Evolutionary conservation across 2,888 invertebrate species (phyloP), one percentile per base, ranked within the genome.

Genomic region (Drosophila vallismaia): DNA sequence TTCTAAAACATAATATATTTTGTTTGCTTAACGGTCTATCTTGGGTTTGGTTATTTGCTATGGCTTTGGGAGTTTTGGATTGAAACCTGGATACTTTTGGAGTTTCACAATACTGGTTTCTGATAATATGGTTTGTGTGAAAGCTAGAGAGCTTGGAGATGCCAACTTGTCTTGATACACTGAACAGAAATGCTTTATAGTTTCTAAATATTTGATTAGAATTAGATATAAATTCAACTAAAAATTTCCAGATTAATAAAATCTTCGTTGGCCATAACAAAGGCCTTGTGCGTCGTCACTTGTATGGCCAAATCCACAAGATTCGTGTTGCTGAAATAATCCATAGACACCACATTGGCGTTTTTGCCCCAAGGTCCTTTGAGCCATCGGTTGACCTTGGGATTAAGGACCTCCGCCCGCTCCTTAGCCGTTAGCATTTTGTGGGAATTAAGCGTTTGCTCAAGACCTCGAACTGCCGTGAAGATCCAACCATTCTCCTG

Each of bases 311-410:
- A 90, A 84, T 95, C 95, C 46, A 96, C 92, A 31, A 96, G 92
- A 88, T 95, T 95, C 46, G 94, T 95, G 14, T 94, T 94, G 69
- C 95, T 92, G 85, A 95, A 95, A 89, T 94, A 96, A 90, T 96
- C 96, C 5, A 95, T 93, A 0, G 96, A 94, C 2, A 96, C 93
- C 28, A 96, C 94, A 89, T 96, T 96, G 8, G 94, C 94, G 57
- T 93, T 93, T 10, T 92, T 91, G 48, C 94, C 92, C 95, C 95
- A 96, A 42, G 93, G 93, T 5, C 94, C 94, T 53, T 93, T 89
- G 19, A 96, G 93, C 92, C 96, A 95, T 31, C 92, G 92, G 0
- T 95, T 94, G 0, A 96, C 93, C 82, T 95, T 94, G 38, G 94
- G 93, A 91, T 96, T 96, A 10, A 91, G 83, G 8, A 78, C 66